phyloP scores from a whole-genome alignment of 2,888 invertebrate genomes.

The Homarus gammarus region DNA sequence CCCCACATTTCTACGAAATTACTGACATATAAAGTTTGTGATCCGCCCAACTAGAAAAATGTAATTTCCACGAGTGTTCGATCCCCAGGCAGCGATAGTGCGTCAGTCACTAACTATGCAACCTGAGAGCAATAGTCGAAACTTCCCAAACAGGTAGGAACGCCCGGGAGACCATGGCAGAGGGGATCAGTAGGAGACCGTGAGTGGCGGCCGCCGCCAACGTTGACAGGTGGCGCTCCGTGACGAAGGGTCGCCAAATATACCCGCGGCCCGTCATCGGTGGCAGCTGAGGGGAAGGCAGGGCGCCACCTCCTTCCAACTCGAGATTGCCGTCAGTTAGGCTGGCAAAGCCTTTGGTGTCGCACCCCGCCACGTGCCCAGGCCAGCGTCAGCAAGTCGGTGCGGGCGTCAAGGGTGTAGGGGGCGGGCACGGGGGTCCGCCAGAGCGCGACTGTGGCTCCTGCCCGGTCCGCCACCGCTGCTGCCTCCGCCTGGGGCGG shows the following conservation, averaged over 20 bases:
- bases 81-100: background rate
- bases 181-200: slow-evolving; percentile 13
- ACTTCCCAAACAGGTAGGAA: slow-evolving; percentile 56
- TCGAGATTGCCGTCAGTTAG: slow-evolving; percentile 28
- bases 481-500: slow-evolving; percentile 57
- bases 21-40: background rate
- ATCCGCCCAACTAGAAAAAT: background rate
- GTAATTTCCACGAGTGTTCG: background rate
- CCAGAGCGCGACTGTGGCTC: slow-evolving; percentile 46
- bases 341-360: slow-evolving; percentile 30
- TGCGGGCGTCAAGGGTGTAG: slow-evolving; percentile 22
- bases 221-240: slow-evolving; percentile 43
- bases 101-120: slow-evolving; percentile 30
- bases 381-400: slow-evolving; percentile 14
- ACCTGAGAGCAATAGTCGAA: slow-evolving; percentile 23
- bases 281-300: slow-evolving; percentile 5
- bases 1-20: background rate
- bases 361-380: slow-evolving; percentile 22
- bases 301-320: slow-evolving; percentile 12
- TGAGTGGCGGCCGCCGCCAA: slow-evolving; percentile 19
- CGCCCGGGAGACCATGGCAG: slow-evolving; percentile 26
- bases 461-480: slow-evolving; percentile 40
- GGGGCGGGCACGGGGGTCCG: slow-evolving; percentile 36
- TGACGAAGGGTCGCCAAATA: slow-evolving; percentile 46
- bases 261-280: slow-evolving; percentile 35